phyloP scores from a whole-genome alignment of 1,140 invertebrate genomes.

The Acromyrmex echinatior region DNA sequence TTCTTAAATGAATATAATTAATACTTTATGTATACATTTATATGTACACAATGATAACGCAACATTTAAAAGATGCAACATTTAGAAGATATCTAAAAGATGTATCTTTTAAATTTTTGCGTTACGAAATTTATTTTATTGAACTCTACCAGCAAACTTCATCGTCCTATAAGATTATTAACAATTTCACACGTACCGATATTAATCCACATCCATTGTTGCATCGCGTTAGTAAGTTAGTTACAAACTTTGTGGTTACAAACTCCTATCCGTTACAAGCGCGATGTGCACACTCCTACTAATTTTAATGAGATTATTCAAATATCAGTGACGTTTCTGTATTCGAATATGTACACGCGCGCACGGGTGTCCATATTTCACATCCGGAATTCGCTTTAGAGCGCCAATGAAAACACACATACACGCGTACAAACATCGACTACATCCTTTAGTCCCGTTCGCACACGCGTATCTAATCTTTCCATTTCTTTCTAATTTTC shows the following conservation, averaged over 20 bases:
- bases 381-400: neutral
- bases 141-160: neutral
- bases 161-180: neutral
- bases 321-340: neutral
- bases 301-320: neutral
- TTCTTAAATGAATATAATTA: neutral
- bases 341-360: neutral
- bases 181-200: neutral
- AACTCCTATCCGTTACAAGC: neutral
- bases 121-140: neutral
- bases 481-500: neutral
- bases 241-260: neutral
- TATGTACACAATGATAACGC: neutral
- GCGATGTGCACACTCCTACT: neutral
- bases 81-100: neutral
- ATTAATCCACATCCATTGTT: slow-evolving; percentile 10
- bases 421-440: neutral
- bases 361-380: neutral
- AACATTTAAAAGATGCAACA: neutral
- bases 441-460: neutral
- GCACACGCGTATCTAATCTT: neutral
- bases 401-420: neutral
- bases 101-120: neutral
- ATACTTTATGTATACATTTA: neutral
- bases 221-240: too few species aligned